Conservation (phyloP, 1,140 invertebrate species). For the Cardiocondyla obscurior region DNA sequence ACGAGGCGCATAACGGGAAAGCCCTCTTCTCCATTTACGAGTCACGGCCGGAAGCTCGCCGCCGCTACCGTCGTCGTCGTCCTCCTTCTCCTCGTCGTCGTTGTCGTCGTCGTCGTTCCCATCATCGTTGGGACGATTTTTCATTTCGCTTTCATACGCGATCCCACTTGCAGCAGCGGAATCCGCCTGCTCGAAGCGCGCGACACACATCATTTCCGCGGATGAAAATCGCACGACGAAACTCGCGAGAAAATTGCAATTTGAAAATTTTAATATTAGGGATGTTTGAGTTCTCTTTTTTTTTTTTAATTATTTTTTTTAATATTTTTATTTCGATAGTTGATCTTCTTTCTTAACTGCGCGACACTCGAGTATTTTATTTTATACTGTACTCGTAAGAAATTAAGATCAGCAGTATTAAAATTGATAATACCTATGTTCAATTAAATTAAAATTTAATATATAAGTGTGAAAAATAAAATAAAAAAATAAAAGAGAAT, state of each 20-base stretch:
- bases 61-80: neutral
- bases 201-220: neutral
- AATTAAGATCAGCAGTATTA: neutral
- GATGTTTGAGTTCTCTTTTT: neutral
- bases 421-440: neutral
- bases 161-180: constrained; percentile 1
- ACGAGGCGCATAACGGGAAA: constrained; percentile 69
- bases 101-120: neutral
- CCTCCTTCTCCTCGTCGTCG: neutral
- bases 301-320: neutral
- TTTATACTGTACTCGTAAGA: neutral
- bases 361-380: neutral
- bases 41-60: constrained; percentile 46
- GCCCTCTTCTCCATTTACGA: constrained; percentile 54
- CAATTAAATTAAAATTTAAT: neutral
- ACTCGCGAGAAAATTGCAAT: neutral
- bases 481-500: neutral
- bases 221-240: neutral
- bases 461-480: neutral
- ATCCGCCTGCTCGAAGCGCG: constrained; percentile 20
- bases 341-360: neutral
- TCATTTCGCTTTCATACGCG: constrained; percentile 71
- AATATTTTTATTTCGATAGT: no score
- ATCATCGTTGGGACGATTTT: constrained; percentile 52
- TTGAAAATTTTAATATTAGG: neutral